Base-by-base conservation (phyloP, 2,113 vertebrate species). In the Psittacula cyanocephala region DNA sequence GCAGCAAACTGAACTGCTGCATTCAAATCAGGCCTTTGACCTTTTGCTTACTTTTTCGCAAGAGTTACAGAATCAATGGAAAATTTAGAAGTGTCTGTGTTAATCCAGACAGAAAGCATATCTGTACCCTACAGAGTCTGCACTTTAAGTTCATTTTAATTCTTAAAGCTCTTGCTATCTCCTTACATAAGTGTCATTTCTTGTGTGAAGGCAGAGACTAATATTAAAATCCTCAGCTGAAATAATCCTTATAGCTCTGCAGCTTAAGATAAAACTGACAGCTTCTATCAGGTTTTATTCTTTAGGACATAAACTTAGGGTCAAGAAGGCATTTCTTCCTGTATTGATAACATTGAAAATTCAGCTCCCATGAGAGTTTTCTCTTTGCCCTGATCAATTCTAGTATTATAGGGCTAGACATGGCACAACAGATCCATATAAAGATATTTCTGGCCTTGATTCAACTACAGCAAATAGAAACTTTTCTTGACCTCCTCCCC, bases 241-340 rank as follows among this genome's bases (percentile, higher is more conserved):
- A 95, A 94, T 96, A 95, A 96, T 91, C 93, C 91, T 67, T 55
- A 91, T n/a, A 92, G 81, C 67, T 89, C 67, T 76, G 59, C 75
- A 91, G 87, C 53, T 96, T 95, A 91, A 95, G 94, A 91, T 96
- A 96, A 94, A 94, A 97, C 53, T 95, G 93, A 93, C 81, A 91
- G 71, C 52, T 95, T 88, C 87, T 70, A 59, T 89, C 59, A 89
- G 25, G 81, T 93, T 89, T 95, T 82, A 94, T 93, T 95, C 91
- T 89, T 86, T 68, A 86, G 75, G 39, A 89, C 78, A 87, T 62
- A 94, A 95, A 91, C 81, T 86, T n/a, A 18, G 75, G 89, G 94
- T 96, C 87, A 94, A 85, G 74, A 88, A 91, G 53, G 59, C 89
- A 89, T 88, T 89, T 31, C 77, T 93, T 76, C 39, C 43, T 37